Evolutionary conservation across 2,888 invertebrate genomes (phyloP).

Genomic region (Drosophila mimica): DNA sequence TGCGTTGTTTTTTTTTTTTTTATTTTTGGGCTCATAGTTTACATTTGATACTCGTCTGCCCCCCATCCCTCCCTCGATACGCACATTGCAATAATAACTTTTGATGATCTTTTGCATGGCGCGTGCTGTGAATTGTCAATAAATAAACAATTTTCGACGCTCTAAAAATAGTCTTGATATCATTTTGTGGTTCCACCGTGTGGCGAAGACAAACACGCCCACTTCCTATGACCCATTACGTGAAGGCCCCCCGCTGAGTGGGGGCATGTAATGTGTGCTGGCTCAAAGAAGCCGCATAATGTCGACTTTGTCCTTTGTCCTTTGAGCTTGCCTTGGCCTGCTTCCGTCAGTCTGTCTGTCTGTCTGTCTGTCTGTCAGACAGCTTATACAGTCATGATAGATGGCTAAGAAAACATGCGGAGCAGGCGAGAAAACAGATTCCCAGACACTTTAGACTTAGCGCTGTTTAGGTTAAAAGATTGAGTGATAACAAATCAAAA

Average conservation of each 20-base stretch:
- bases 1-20: conserved; percentile 7
- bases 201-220: not conserved
- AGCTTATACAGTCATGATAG: conserved; percentile 12
- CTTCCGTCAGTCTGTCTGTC: not conserved
- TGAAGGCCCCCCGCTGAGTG: conserved; percentile 13
- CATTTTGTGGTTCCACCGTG: conserved; percentile 35
- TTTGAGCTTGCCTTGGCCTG: not conserved
- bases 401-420: conserved; percentile 6
- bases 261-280: not conserved
- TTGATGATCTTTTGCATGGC: conserved; percentile 71
- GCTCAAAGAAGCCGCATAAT: conserved; percentile 8
- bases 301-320: conserved; percentile 4
- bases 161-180: conserved; percentile 55
- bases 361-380: conserved; percentile 2
- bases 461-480: not conserved
- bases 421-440: not conserved
- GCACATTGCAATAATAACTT: conserved; percentile 54
- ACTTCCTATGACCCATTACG: conserved; percentile 22
- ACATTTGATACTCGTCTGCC: not conserved
- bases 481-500: not conserved
- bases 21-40: not conserved
- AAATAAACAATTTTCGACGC: conserved; percentile 74
- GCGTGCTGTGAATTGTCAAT: conserved; percentile 78
- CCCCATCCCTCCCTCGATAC: not conserved
- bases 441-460: not conserved